These are phyloP conservation scores for Ciconia nigra DNA, from an alignment of 2,797 vertebrate species.

Conservation along the genomic window DNA sequence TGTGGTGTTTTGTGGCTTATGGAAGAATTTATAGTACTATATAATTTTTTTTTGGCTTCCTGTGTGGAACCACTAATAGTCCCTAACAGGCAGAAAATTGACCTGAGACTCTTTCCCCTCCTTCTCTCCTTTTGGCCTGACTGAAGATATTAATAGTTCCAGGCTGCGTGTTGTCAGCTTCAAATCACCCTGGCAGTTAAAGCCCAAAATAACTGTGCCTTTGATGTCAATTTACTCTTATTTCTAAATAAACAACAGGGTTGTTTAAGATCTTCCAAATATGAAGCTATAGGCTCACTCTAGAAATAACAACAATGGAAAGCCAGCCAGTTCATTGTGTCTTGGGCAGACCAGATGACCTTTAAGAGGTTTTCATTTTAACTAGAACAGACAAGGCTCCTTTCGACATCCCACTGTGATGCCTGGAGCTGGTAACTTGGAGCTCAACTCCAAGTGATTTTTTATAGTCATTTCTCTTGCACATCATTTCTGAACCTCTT, in stretches of 20 bases:
- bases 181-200: conserved; percentile 54
- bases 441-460: not conserved
- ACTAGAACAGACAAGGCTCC: not conserved
- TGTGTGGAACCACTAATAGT: conserved; percentile 73
- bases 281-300: conserved; percentile 1
- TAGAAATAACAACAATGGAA: conserved; percentile 22
- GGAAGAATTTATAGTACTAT: conserved; percentile 74
- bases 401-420: not conserved
- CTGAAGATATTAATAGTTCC: conserved; percentile 59
- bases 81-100: conserved; percentile 72
- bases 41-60: conserved; percentile 69
- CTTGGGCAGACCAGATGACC: not conserved
- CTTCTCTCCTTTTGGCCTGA: conserved; percentile 25
- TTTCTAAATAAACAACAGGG: conserved; percentile 58
- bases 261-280: conserved; percentile 33
- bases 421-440: not conserved
- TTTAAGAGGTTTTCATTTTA: not conserved
- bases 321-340: not conserved
- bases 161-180: conserved; percentile 39
- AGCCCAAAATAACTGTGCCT: conserved; percentile 51
- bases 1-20: conserved; percentile 70
- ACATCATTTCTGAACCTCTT: not conserved
- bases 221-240: conserved; percentile 60
- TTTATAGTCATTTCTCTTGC: not conserved
- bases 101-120: conserved; percentile 46